These are phyloP conservation scores for Leucoraja ocellata DNA, from an alignment of 2,797 vertebrate genomes.

Conservation along the genomic window DNA sequence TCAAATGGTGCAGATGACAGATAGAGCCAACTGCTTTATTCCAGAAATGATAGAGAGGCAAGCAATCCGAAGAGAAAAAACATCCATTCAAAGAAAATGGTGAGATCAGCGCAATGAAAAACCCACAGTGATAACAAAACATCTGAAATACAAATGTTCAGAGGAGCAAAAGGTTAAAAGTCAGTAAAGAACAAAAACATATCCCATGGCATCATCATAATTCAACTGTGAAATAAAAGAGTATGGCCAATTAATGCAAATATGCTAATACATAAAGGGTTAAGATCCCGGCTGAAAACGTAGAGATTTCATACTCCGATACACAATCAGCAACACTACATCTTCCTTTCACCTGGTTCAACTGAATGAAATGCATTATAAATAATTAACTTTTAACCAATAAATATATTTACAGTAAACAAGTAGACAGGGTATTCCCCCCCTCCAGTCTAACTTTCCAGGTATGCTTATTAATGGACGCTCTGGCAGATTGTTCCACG, in stretches of 20 bases:
- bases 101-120: too few species aligned
- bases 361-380: not conserved
- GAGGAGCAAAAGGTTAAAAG: not conserved
- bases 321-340: not conserved
- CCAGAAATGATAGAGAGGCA: not conserved
- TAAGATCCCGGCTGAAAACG: not conserved
- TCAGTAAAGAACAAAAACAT: not conserved
- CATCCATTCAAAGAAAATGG: not conserved
- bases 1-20: not conserved
- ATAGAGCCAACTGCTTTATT: not conserved
- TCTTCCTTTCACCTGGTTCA: not conserved
- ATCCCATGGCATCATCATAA: not conserved
- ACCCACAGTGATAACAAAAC: not conserved
- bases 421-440: not conserved
- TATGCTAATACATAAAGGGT: not conserved
- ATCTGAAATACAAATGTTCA: not conserved
- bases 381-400: not conserved
- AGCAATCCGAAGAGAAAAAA: not conserved
- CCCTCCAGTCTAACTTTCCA: not conserved
- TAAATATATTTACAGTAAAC: constrained; percentile 2
- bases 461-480: not conserved
- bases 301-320: not conserved
- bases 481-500: not conserved
- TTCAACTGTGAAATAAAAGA: not conserved
- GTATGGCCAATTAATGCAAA: not conserved